Base-by-base conservation (phyloP, 1,140 invertebrate genomes). In the Caenorhabditis tropicalis region DNA sequence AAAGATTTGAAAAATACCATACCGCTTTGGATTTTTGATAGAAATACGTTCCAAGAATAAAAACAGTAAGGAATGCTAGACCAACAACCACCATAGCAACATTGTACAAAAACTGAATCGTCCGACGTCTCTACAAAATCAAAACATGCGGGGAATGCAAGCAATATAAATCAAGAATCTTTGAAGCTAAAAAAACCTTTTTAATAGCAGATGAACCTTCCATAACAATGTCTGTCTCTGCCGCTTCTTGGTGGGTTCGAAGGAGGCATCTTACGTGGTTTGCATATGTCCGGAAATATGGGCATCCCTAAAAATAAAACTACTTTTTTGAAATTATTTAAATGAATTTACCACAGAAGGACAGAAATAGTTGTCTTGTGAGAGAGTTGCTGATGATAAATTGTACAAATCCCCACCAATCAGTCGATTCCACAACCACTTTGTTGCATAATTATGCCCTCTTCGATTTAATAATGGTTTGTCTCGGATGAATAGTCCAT, bases 381-480 rank as follows among this genome's bases (percentile, higher is more conserved):
- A 90, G 3, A 90, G 86, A 7, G 91, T 85, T 4, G 89, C 89
- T 2, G 86, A 87, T 3, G 88, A 88, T 12, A 90, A 49, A 79
- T 90, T 90, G 79, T 90, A 90, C 24, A 87, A 88, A 36, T 88
- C 88, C 9, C 89, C 89, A 24, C 86, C 87, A 60, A 90, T 88
- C 33, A 90, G 86, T 10, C 89, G 87, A 86, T 90, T 90, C 89
- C 89, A 90, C 12, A 90, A 82, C 89, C 89, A 90, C 85, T 90
- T 90, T 31, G 89, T 86, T 5, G 90, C 90, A 65, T 91, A 90
- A 24, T 85, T 90, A 74, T 89, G 88, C 1, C 88, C 88, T 58
- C 88, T 48, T 53, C 88, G 82, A 83, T 89, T 89, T 7, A 89
- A 58, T 4, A 86, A 51, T 10, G 85, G 85, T 16, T 83, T 86